A percentile compares a stretch with the other conserved stretches of the same genome.
Evolutionary conservation across 2,113 vertebrate genomes (phyloP).

Genomic region (Triplophysa rosa): DNA sequence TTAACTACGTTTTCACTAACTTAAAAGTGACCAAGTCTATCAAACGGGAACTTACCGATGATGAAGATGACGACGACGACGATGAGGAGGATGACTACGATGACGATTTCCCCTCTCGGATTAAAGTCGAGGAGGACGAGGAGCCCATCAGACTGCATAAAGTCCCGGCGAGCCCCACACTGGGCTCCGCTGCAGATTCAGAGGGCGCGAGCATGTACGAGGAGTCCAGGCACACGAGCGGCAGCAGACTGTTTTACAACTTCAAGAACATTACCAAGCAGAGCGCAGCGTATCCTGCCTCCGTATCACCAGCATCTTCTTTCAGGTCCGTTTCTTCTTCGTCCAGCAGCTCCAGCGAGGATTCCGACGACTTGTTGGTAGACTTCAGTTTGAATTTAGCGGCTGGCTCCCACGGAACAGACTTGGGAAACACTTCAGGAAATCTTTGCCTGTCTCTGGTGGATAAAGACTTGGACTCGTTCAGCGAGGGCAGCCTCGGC

Average conservation of each 20-base stretch:
- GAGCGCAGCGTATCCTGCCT: constrained; percentile 71
- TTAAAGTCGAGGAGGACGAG: constrained; percentile 72
- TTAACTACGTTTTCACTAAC: constrained; percentile 76
- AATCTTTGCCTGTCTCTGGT: constrained; percentile 88
- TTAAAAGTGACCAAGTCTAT: constrained; percentile 75
- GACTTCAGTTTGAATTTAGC: constrained; percentile 90
- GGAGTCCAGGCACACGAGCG: constrained; percentile 73
- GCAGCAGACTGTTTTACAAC: constrained; percentile 84
- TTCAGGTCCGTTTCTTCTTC: constrained; percentile 83
- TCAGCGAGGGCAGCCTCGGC: constrained; percentile 85
- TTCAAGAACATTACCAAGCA: constrained; percentile 93
- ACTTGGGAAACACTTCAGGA: constrained; percentile 78
- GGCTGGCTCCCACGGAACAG: constrained; percentile 76
- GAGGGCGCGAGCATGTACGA: constrained; percentile 83
- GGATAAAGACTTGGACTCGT: constrained; percentile 90
- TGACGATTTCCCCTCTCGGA: constrained; percentile 69
- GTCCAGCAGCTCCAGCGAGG: constrained; percentile 75
- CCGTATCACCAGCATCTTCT: constrained; percentile 78
- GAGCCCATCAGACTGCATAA: constrained; percentile 79
- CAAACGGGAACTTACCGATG: constrained; percentile 83
- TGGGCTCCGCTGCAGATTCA: constrained; percentile 81
- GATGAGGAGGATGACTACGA: constrained; percentile 80
- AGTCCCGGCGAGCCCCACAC: constrained; percentile 82
- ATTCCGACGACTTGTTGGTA: constrained; percentile 84
- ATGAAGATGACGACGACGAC: constrained; percentile 82